Evolutionary conservation across 2,113 vertebrate genomes (phyloP).

Genomic region (Dasypus novemcinctus): DNA sequence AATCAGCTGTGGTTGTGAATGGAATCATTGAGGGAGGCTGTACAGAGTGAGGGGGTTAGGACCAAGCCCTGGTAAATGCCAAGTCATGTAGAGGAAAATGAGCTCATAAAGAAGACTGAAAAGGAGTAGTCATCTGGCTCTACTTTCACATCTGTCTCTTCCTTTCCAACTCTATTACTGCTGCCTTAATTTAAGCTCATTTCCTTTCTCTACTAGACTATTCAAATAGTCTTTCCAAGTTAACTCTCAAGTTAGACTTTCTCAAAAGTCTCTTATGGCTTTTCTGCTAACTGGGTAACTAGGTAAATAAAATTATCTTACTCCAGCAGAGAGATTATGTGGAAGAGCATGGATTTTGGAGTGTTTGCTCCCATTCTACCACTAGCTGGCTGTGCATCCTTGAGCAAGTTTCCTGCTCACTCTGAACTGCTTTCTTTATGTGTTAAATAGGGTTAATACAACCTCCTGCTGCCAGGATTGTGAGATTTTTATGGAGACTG

Average conservation of each 20-base stretch:
- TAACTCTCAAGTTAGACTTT: not conserved
- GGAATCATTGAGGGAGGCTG: not conserved
- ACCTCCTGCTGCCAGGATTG: not conserved
- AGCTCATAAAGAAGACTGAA: not conserved
- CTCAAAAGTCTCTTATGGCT: conserved; percentile 7
- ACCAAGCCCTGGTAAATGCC: not conserved
- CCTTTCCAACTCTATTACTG: not conserved
- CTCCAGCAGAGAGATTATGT: not conserved
- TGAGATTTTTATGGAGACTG: not conserved
- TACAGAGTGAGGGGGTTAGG: not conserved
- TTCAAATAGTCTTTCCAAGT: not conserved
- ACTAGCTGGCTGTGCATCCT: not conserved
- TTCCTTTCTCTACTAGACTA: not conserved
- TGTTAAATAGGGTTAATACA: not conserved
- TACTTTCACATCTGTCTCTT: not conserved
- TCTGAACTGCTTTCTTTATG: not conserved
- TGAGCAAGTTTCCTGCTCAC: not conserved
- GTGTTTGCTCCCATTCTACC: not conserved
- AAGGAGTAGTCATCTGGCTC: not conserved
- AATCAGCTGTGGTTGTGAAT: not conserved
- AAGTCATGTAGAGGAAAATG: not conserved
- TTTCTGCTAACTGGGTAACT: conserved; percentile 37
- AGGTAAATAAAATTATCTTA: conserved; percentile 31
- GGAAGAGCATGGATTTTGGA: not conserved
- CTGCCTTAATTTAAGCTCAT: not conserved